A percentile compares a stretch with the other conserved stretches of the same genome.
phyloP scores from a whole-genome alignment of 2,113 vertebrate genomes.

The Myrmophylax atrothorax region DNA sequence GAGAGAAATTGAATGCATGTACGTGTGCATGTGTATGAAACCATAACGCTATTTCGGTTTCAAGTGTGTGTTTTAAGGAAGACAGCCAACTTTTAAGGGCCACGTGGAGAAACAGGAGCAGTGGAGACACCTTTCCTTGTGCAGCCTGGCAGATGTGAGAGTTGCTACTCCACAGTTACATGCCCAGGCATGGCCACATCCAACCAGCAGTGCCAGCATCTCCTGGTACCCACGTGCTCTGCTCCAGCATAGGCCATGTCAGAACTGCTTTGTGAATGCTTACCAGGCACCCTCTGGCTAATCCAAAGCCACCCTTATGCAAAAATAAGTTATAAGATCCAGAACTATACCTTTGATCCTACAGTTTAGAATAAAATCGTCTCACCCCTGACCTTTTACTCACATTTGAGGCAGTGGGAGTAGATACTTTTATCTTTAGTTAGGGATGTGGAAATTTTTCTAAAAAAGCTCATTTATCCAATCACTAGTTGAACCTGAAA shows the following conservation, averaged over 20 bases:
- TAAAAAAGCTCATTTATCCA: neutral
- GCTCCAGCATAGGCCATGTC: neutral
- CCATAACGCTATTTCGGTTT: neutral
- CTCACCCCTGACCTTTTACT: neutral
- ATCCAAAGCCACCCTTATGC: neutral
- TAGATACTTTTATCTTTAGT: neutral
- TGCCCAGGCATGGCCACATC: neutral
- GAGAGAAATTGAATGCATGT: neutral
- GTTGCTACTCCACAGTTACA: fast-evolving
- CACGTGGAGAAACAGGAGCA: neutral
- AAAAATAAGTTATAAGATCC: neutral
- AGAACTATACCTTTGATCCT: neutral
- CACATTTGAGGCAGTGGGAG: neutral
- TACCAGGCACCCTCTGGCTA: neutral
- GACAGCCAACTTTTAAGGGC: neutral
- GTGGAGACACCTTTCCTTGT: neutral
- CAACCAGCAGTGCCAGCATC: fast-evolving
- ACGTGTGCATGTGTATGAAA: neutral
- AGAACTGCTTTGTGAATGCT: neutral
- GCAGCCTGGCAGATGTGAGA: neutral
- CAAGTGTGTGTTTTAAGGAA: neutral
- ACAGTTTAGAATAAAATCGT: neutral
- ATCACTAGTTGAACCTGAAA: neutral
- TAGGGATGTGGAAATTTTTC: neutral
- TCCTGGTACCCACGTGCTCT: neutral